Percentiles rank a stretch among this genome's conserved stretches.
phyloP scores from a whole-genome alignment of 1,140 invertebrate species.

The Eriosoma lanigerum region DNA sequence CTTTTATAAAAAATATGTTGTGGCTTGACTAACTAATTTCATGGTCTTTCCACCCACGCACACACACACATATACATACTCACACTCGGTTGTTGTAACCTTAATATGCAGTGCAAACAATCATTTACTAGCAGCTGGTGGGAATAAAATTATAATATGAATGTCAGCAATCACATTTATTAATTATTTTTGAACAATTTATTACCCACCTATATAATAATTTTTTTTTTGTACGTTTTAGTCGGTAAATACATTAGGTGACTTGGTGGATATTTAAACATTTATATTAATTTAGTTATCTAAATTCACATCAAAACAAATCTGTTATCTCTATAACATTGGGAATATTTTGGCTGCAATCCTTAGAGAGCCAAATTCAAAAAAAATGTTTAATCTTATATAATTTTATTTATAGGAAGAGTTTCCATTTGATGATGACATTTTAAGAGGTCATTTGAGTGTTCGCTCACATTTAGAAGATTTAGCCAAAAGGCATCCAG shows the following conservation, averaged over 20 bases:
- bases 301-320: no score
- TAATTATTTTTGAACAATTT: no score
- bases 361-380: background rate
- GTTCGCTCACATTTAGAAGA: conserved; percentile 63
- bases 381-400: background rate
- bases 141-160: background rate
- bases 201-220: no score
- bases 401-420: conserved; percentile 62
- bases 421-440: conserved; percentile 69
- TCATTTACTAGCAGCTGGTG: background rate
- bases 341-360: conserved; percentile 2
- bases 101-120: background rate
- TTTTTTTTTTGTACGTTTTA: no score
- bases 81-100: no score
- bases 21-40: conserved; percentile 2
- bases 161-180: background rate
- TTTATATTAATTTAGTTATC: no score
- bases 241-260: no score
- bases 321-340: no score
- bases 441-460: conserved; percentile 54
- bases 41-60: conserved; percentile 16
- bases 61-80: no score
- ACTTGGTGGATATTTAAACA: no score
- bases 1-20: background rate
- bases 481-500: conserved; percentile 65